Conservation (phyloP, 23 tunicate genomes). For the Botrylloides violaceus region DNA sequence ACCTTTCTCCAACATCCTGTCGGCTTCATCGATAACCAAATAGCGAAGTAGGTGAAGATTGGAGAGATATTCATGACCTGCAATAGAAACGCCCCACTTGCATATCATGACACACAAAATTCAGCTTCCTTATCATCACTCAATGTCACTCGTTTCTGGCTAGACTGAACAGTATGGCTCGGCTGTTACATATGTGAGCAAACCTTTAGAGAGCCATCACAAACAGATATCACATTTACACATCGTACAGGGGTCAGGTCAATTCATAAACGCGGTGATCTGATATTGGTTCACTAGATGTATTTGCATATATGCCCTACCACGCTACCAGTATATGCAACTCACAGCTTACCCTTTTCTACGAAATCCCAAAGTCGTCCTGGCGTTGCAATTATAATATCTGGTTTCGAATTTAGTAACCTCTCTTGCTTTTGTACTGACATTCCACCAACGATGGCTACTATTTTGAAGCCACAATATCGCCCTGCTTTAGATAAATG, state of each 20-base stretch:
- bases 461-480: constrained; percentile 41
- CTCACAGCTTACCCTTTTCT: constrained; percentile 36
- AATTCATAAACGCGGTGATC: too few relatives aligned
- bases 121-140: background rate
- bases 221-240: too few relatives aligned
- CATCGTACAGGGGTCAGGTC: too few relatives aligned
- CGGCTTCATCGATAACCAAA: constrained; percentile 95
- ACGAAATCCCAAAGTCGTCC: constrained; percentile 86
- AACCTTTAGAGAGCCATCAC: background rate
- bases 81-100: background rate
- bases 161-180: too few relatives aligned
- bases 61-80: constrained; percentile 55
- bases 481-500: constrained; percentile 57
- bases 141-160: background rate
- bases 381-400: constrained; percentile 89
- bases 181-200: background rate
- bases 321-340: too few relatives aligned
- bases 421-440: constrained; percentile 82
- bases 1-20: constrained; percentile 90
- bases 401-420: constrained; percentile 53
- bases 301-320: too few relatives aligned
- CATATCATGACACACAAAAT: background rate
- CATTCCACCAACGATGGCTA: constrained; percentile 89
- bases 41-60: constrained; percentile 51
- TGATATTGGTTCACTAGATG: too few relatives aligned